These are phyloP conservation scores for Melikaiella ostensackeni DNA, from an alignment of 2,888 invertebrate species.

Conservation along the genomic window DNA sequence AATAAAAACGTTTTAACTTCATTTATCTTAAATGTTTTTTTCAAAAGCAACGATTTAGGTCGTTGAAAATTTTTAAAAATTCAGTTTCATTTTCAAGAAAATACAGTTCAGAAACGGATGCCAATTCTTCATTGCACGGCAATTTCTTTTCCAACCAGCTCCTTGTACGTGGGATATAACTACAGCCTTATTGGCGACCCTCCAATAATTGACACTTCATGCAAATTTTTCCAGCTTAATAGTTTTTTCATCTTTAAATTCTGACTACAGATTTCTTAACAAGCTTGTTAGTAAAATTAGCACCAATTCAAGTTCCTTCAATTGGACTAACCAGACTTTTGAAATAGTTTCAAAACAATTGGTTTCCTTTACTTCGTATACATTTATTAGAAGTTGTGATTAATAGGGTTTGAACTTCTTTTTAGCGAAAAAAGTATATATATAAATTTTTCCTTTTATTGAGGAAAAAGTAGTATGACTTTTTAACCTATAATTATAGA, in stretches of 20 bases:
- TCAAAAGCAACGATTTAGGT: background rate
- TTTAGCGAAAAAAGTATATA: too few relatives aligned
- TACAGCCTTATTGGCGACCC: too few relatives aligned
- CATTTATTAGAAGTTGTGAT: background rate
- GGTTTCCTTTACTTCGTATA: background rate
- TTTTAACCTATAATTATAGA: too few relatives aligned
- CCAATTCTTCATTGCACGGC: background rate
- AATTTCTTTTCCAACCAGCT: too few relatives aligned
- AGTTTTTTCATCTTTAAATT: background rate
- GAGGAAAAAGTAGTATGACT: too few relatives aligned
- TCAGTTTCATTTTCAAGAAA: too few relatives aligned
- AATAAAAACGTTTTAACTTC: background rate
- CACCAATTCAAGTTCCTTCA: background rate
- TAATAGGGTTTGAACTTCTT: background rate
- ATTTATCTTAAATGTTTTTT: background rate
- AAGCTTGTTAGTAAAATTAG: background rate
- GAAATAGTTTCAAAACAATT: background rate
- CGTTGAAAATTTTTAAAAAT: too few relatives aligned
- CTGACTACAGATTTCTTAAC: background rate
- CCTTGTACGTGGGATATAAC: too few relatives aligned
- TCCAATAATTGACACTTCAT: conserved; percentile 1
- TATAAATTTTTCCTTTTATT: too few relatives aligned
- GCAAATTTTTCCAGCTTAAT: background rate
- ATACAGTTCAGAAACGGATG: background rate
- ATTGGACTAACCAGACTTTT: background rate